Conservation (phyloP, 2,797 vertebrate species). For the Hippopotamyrus pictus region DNA sequence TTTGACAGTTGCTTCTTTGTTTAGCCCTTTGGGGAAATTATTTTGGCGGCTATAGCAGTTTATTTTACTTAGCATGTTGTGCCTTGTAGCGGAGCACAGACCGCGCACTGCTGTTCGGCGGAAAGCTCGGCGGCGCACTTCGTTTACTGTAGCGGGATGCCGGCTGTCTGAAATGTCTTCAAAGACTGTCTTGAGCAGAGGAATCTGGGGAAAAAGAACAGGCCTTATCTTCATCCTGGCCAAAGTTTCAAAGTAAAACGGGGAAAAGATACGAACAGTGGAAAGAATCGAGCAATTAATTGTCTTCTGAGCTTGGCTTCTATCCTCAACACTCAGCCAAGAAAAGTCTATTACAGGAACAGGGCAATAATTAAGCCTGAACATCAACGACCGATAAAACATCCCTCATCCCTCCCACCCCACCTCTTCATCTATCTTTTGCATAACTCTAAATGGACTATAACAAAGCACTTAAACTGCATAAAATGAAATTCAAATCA, state of each 20-base stretch:
- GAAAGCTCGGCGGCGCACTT: background rate
- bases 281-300: constrained; percentile 72
- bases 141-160: background rate
- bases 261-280: constrained; percentile 37
- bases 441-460: background rate
- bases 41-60: background rate
- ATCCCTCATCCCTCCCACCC: constrained; percentile 45
- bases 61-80: background rate
- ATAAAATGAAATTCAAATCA: constrained; percentile 40
- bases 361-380: constrained; percentile 67
- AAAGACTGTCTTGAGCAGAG: background rate
- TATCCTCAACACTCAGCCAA: constrained; percentile 64
- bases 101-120: background rate
- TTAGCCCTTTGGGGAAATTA: constrained; percentile 9
- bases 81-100: background rate
- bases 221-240: background rate
- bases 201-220: constrained; percentile 1
- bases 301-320: constrained; percentile 68
- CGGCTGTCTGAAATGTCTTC: background rate
- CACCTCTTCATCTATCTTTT: constrained; percentile 17
- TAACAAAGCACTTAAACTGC: constrained; percentile 3
- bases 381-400: constrained; percentile 69
- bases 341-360: constrained; percentile 68
- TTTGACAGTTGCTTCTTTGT: constrained; percentile 8
- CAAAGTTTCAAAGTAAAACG: background rate